Conservation (phyloP, 2,113 vertebrate species). For the Pelecanus crispus region DNA sequence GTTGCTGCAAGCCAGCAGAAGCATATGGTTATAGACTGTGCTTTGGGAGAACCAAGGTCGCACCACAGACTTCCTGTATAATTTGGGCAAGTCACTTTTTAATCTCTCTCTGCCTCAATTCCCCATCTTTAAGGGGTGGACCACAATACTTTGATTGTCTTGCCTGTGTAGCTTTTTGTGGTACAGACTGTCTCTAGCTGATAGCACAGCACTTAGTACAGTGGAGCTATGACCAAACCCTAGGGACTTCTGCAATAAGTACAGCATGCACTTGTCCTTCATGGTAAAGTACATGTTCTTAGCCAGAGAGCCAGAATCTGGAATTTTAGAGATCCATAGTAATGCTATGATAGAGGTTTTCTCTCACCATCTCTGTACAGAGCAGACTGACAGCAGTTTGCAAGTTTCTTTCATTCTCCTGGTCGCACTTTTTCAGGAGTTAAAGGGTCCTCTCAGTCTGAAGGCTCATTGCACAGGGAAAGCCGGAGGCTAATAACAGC, state of each 20-base stretch:
- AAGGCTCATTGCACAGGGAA: neutral
- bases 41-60: neutral
- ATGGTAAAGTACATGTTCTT: neutral
- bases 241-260: neutral
- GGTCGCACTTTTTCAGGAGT: neutral
- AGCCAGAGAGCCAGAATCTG: neutral
- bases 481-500: neutral
- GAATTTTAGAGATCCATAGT: neutral
- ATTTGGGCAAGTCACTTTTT: conserved; percentile 10
- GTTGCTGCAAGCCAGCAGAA: neutral
- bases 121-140: neutral
- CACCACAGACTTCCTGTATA: conserved; percentile 20
- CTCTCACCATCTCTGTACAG: neutral
- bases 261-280: neutral
- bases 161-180: conserved; percentile 11
- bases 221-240: neutral
- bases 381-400: neutral
- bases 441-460: neutral
- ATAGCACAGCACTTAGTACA: neutral
- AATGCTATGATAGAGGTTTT: neutral
- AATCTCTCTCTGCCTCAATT: neutral
- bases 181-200: conserved; percentile 46
- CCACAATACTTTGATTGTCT: neutral
- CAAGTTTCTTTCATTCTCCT: neutral
- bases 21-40: neutral